Base-by-base conservation (phyloP, 1,140 invertebrate genomes). In the Ceratina australensis region DNA sequence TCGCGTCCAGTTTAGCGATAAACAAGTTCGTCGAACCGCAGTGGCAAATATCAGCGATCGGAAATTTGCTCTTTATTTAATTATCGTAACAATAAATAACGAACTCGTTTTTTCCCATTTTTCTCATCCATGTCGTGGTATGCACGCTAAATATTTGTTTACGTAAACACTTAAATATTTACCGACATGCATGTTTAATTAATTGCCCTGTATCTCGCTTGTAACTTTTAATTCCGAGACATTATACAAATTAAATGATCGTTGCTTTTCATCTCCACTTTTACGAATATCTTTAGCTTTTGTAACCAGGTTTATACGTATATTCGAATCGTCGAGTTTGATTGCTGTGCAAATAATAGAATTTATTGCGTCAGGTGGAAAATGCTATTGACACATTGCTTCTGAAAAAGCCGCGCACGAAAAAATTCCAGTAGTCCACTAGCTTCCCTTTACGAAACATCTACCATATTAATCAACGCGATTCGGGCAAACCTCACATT, bases 51-150 rank as follows among this genome's bases (percentile, higher is more conserved):
- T 54, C 71, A 15, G 26, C 26, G 16, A 16, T 52, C n/a, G 15
- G 26, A 54, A 65, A 64, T 64, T 65, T 73, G 64, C 12, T 61
- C 24, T 16, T 26, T 47, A 28, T 65, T 63, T 54, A 65, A 65
- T 73, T 64, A 64, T 73, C 59, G 71, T 12, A 60, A 54, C 60
- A 64, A 64, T 73, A 73, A 73, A 73, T 64, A 54, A 54, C 60
- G 49, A n/a, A 33, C 3, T 54, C 49, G 33, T 42, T 42, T 42
- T 42, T 42, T 42, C 33, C 33, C 33, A n/a, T 42, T 42, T 42
- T 52, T 68, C 20, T 12, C 47, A 3, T 18, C 8, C 18, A 26
- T 49, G 12, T 10, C 2, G 10, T 1, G 24, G 13, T 28, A 26
- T 64, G 60, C 12, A 54, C 26, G 24, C 26, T 20, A 28, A 49